A percentile compares a stretch with the other conserved stretches of the same genome.
Evolutionary conservation across 2,797 vertebrate genomes (phyloP).

Genomic region (Lagocephalus sceleratus): DNA sequence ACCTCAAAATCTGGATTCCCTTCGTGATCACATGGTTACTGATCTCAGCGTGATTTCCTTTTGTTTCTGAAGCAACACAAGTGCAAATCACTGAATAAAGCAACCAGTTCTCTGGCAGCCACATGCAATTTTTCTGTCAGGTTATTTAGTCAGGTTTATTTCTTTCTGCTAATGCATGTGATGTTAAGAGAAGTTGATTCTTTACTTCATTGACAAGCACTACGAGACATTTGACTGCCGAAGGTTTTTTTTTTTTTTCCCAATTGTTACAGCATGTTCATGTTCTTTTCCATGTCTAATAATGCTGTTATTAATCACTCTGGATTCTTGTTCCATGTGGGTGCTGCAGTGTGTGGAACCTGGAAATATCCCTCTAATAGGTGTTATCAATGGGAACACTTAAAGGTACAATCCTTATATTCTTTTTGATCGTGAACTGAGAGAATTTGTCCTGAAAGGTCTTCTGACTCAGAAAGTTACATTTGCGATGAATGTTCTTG

Average conservation of each 20-base stretch:
- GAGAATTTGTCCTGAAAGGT: neutral
- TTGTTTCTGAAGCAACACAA: constrained; percentile 11
- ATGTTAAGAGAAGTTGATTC: constrained; percentile 65
- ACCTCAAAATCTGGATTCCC: neutral
- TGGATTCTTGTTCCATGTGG: constrained; percentile 69
- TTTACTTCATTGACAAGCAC: constrained; percentile 68
- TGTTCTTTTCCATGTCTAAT: constrained; percentile 43
- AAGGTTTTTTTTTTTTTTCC: neutral
- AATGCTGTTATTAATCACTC: constrained; percentile 59
- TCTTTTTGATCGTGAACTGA: constrained; percentile 12
- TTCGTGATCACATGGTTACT: neutral
- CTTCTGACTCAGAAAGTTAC: constrained; percentile 20
- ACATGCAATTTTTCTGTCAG: constrained; percentile 45
- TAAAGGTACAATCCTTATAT: constrained; percentile 72
- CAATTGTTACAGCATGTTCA: neutral
- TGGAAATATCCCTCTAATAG: constrained; percentile 77
- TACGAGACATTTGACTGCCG: neutral
- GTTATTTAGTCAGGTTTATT: neutral
- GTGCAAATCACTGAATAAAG: constrained; percentile 69
- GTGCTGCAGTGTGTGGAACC: constrained; percentile 77
- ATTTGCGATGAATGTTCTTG: neutral
- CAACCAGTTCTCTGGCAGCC: constrained; percentile 63
- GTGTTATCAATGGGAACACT: constrained; percentile 71
- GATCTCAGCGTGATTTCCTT: constrained; percentile 12
- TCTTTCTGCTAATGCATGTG: constrained; percentile 53